phyloP scores from a whole-genome alignment of 30 jellyfish, hydroid and myxozoan species.

The Turritopsis dohrnii region DNA sequence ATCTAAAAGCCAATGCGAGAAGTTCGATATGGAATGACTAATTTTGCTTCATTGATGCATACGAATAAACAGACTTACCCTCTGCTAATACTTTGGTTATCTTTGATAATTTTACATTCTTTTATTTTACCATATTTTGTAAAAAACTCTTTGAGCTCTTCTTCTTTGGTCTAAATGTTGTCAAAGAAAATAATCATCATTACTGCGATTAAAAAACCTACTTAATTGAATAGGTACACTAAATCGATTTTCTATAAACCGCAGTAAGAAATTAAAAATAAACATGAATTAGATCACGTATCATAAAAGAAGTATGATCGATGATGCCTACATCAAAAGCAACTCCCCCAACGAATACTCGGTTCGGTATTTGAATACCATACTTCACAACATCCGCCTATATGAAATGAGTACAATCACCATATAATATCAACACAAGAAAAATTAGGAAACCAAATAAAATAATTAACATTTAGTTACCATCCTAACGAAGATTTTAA shows the following conservation, averaged over 20 bases:
- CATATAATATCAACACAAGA: too few relatives aligned
- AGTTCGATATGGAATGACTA: background rate
- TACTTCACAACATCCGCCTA: conserved; percentile 98
- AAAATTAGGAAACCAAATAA: background rate
- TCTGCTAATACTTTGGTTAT: conserved; percentile 93
- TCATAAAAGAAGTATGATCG: background rate
- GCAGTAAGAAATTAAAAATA: background rate
- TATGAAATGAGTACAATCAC: too few relatives aligned
- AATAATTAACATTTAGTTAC: background rate
- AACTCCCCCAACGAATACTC: conserved; percentile 98
- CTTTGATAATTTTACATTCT: conserved; percentile 91
- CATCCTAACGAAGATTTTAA: background rate
- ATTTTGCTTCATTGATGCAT: background rate
- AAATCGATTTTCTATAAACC: background rate
- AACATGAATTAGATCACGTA: background rate
- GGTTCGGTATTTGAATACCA: conserved; percentile 96
- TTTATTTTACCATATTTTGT: conserved; percentile 84
- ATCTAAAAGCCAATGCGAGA: conserved; percentile 36
- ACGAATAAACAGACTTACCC: conserved; percentile 57
- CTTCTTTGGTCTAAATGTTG: conserved; percentile 72
- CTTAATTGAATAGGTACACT: background rate
- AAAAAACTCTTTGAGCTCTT: conserved; percentile 75
- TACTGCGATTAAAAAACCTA: background rate
- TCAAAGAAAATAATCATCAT: background rate
- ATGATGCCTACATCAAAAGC: conserved; percentile 87